Percentiles rank a stretch among this genome's conserved stretches.
phyloP scores from a whole-genome alignment of 2,888 invertebrate species.

The Panzeria rudis region DNA sequence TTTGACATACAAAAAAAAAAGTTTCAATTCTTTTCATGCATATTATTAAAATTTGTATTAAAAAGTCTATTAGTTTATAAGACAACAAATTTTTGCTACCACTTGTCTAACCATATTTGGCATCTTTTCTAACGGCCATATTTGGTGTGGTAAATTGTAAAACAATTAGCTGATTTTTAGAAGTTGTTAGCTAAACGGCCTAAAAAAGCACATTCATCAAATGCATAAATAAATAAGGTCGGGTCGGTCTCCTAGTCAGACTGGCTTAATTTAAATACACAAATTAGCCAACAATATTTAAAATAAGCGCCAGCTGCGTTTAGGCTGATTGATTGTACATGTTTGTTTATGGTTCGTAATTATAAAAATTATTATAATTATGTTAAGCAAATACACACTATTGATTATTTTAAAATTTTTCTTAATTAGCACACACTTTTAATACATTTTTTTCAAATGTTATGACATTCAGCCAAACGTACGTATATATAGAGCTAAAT shows the following conservation, averaged over 20 bases:
- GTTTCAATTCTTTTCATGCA: not conserved
- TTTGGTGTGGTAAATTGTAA: slow-evolving; percentile 53
- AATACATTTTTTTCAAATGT: not conserved
- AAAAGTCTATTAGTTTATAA: slow-evolving; percentile 2
- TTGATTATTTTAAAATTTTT: slow-evolving; percentile 14
- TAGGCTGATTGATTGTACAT: slow-evolving; percentile 13
- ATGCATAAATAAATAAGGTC: not conserved
- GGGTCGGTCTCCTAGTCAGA: slow-evolving; percentile 4
- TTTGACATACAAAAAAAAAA: not conserved
- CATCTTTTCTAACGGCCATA: slow-evolving; percentile 62
- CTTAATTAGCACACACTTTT: slow-evolving; percentile 20
- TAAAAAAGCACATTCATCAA: slow-evolving; percentile 6
- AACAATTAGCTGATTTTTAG: slow-evolving; percentile 38
- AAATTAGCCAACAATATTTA: slow-evolving; percentile 32
- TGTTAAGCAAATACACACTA: slow-evolving; percentile 30
- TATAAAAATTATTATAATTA: slow-evolving; percentile 28
- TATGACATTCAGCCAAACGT: slow-evolving; percentile 14
- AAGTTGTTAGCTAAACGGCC: slow-evolving; percentile 14
- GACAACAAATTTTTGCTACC: slow-evolving; percentile 23
- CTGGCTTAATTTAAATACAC: not conserved
- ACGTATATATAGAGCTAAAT: not conserved
- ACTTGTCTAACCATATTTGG: slow-evolving; percentile 65
- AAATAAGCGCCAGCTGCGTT: slow-evolving; percentile 66
- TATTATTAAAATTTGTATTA: slow-evolving; percentile 1
- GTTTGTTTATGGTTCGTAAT: slow-evolving; percentile 1